Evolutionary conservation across 2,888 invertebrate genomes (phyloP).

Genomic region (Phania funesta): DNA sequence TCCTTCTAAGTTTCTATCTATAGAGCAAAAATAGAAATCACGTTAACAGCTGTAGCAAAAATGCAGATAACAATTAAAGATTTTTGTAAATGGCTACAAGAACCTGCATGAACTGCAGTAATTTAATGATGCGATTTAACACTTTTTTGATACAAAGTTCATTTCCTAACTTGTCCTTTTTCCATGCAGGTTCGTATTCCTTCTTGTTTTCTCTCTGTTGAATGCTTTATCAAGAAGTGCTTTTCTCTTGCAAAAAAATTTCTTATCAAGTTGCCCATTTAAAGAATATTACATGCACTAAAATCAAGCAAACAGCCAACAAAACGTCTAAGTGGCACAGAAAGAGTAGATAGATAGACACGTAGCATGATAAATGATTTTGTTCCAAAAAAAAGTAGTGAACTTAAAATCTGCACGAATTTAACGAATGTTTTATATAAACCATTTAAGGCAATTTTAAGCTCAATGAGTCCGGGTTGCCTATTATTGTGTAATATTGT

Average conservation of each 20-base stretch:
- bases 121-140: constrained; percentile 19
- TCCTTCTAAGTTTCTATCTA: too few relatives aligned
- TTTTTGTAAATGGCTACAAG: too few relatives aligned
- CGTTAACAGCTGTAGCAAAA: background rate
- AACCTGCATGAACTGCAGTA: background rate
- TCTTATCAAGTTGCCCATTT: constrained; percentile 49
- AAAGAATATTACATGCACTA: background rate
- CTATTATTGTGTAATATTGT: constrained; percentile 21
- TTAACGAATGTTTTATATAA: background rate
- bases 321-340: constrained; percentile 22
- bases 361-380: constrained; percentile 45
- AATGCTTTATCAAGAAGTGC: background rate
- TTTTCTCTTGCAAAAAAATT: constrained; percentile 4
- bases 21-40: too few relatives aligned
- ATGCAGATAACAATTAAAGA: background rate
- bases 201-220: background rate
- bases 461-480: background rate
- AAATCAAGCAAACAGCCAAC: constrained; percentile 20
- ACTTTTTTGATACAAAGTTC: constrained; percentile 1
- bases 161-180: background rate
- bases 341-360: constrained; percentile 36
- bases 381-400: background rate
- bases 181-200: background rate
- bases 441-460: constrained; percentile 8
- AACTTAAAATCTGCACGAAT: background rate